phyloP scores from a whole-genome alignment of 2,797 vertebrate species.

The Pseudochirops corinnae region DNA sequence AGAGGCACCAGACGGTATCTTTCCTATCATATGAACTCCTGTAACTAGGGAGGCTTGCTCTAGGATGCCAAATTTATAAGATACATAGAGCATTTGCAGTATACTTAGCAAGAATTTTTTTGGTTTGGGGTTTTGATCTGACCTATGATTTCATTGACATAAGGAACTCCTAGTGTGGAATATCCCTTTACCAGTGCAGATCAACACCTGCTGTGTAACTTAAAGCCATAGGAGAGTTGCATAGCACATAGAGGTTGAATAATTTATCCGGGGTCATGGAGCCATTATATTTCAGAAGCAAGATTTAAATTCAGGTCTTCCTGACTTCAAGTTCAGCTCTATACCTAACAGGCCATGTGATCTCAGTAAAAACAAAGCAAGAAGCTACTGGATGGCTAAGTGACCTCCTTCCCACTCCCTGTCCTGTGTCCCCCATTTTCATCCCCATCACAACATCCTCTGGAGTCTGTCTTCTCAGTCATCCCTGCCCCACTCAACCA shows the following conservation, averaged over 20 bases:
- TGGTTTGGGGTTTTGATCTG: neutral
- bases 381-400: neutral
- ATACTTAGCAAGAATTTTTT: neutral
- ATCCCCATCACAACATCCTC: neutral
- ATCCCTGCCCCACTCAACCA: neutral
- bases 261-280: neutral
- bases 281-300: neutral
- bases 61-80: neutral
- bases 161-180: neutral
- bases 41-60: neutral
- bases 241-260: neutral
- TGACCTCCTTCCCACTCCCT: neutral
- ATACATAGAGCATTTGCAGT: neutral
- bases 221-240: neutral
- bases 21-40: neutral
- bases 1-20: neutral
- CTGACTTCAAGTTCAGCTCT: neutral
- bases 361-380: neutral
- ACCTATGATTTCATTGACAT: neutral
- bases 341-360: neutral
- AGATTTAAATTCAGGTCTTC: neutral
- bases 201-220: neutral
- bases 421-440: neutral
- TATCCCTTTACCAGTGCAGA: neutral
- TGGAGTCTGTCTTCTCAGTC: neutral